These are phyloP conservation scores for Nerophis ophidion DNA, from an alignment of 2,113 vertebrate species.

Conservation along the genomic window DNA sequence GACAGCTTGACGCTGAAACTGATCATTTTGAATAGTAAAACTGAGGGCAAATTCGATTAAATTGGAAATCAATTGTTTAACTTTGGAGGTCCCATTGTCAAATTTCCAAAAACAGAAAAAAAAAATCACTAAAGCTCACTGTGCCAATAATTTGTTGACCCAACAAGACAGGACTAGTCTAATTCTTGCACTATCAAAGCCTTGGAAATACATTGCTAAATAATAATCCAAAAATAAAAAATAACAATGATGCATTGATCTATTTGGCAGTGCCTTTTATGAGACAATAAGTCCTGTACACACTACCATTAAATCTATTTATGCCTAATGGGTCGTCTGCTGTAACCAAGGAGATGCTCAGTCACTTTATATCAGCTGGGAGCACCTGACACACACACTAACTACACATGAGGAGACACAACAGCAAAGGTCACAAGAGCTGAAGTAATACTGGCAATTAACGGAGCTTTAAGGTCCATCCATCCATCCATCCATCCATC, in stretches of 20 bases:
- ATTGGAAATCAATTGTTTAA: background rate
- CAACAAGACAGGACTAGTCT: conserved; percentile 27
- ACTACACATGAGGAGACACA: background rate
- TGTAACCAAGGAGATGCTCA: conserved; percentile 47
- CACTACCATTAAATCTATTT: conserved; percentile 16
- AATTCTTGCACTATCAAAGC: conserved; percentile 27
- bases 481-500: too few relatives aligned
- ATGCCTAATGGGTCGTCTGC: conserved; percentile 24
- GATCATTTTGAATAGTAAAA: background rate
- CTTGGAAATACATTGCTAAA: conserved; percentile 15
- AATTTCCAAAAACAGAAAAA: conserved; percentile 15
- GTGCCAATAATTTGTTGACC: conserved; percentile 30
- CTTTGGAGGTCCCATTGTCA: background rate
- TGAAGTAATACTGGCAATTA: background rate
- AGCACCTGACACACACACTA: conserved; percentile 44
- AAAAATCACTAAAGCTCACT: conserved; percentile 9
- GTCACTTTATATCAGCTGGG: conserved; percentile 54
- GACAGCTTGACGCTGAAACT: too few relatives aligned
- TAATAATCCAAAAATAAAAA: conserved; percentile 1
- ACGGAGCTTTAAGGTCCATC: background rate
- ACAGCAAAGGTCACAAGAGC: background rate
- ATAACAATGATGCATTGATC: background rate
- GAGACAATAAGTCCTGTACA: conserved; percentile 12
- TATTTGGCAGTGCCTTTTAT: background rate
- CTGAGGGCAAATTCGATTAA: background rate